phyloP scores from a whole-genome alignment of 2,797 vertebrate species.

The Scolopax bukidnonensis region DNA sequence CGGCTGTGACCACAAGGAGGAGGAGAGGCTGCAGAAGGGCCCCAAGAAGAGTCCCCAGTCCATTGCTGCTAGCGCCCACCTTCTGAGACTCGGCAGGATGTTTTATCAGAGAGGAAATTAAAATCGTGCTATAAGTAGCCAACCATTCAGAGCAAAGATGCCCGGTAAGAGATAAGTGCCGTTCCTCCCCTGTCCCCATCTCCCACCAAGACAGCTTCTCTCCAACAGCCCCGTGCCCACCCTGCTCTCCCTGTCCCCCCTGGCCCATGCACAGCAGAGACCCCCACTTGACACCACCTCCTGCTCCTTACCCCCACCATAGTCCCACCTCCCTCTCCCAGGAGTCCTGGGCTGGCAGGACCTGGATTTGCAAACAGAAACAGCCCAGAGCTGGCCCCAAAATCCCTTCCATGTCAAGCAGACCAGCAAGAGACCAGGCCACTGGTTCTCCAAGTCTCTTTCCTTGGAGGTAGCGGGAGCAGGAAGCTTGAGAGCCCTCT shows the following conservation, averaged over 20 bases:
- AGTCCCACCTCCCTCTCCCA: not conserved
- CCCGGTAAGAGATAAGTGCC: rapidly evolving
- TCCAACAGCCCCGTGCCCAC: not conserved
- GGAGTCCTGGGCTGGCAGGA: not conserved
- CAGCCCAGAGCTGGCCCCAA: not conserved
- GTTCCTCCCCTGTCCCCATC: not conserved
- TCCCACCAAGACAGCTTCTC: not conserved
- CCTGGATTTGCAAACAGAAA: not conserved
- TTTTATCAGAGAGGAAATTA: not conserved
- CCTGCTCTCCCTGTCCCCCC: rapidly evolving
- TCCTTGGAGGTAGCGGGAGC: not conserved
- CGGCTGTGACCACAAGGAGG: not conserved
- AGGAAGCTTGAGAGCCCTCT: not conserved
- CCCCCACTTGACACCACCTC: not conserved
- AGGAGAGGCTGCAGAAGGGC: not conserved
- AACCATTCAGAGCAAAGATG: not conserved
- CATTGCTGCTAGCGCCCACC: not conserved
- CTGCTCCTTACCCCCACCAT: not conserved
- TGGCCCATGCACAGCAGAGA: not conserved
- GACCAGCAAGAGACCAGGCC: not conserved
- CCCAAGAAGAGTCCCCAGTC: not conserved
- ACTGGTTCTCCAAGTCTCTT: not conserved
- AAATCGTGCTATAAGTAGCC: not conserved
- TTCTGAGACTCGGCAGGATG: not conserved
- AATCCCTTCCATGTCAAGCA: not conserved